Conservation (phyloP, 2,888 invertebrate genomes). For the Bimastos eiseni region DNA sequence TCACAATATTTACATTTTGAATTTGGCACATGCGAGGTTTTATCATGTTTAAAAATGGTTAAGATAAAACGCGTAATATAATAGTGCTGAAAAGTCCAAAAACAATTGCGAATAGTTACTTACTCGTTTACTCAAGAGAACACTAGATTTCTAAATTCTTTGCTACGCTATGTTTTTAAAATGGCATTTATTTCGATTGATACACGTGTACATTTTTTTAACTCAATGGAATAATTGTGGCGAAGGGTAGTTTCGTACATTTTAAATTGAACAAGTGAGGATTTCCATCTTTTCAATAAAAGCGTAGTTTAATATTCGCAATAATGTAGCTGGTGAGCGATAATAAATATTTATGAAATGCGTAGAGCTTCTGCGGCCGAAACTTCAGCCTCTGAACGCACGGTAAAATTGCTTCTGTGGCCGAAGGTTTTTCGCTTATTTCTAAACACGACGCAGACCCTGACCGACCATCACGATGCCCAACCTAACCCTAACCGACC, state of each 20-base stretch:
- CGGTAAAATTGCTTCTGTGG: too few species aligned
- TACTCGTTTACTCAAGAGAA: neutral
- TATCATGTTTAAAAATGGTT: too few species aligned
- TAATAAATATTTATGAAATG: too few species aligned
- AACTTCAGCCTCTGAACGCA: too few species aligned
- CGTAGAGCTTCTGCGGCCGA: too few species aligned
- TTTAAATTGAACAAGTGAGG: neutral
- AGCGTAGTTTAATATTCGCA: neutral
- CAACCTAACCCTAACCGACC: too few species aligned
- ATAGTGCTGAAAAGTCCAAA: neutral
- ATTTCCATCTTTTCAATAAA: neutral
- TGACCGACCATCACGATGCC: too few species aligned
- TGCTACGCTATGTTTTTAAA: neutral
- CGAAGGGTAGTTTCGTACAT: neutral
- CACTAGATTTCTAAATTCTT: neutral
- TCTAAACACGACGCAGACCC: too few species aligned
- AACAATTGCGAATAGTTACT: neutral
- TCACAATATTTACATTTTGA: too few species aligned
- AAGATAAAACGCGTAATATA: neutral
- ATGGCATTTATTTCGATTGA: neutral
- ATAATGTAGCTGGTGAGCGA: neutral
- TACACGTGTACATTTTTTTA: neutral
- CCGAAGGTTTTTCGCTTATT: too few species aligned
- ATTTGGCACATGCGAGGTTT: too few species aligned
- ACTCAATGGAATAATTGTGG: neutral